A percentile compares a stretch with the other conserved stretches of the same genome.
Conservation (phyloP, 2,113 vertebrate species). For the Pseudorectes ferrugineus region DNA sequence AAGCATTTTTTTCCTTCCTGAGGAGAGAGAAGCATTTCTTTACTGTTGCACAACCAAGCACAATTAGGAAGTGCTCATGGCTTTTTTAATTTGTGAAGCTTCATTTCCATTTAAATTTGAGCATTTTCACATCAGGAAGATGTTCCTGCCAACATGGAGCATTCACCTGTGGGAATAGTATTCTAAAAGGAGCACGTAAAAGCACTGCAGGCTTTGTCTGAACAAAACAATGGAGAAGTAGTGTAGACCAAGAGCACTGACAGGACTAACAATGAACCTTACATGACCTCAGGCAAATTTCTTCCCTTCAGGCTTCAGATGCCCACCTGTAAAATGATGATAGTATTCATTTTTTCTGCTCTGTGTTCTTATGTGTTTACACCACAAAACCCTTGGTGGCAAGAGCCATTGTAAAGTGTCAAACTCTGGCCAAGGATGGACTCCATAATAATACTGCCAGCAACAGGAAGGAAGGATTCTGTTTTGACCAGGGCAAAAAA, state of each 20-base stretch:
- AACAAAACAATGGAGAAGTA: not conserved
- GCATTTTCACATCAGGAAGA: not conserved
- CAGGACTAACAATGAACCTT: not conserved
- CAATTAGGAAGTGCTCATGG: not conserved
- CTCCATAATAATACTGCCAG: not conserved
- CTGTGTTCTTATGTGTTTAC: not conserved
- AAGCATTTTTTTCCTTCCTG: not conserved
- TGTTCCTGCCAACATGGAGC: not conserved
- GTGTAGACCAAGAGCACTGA: not conserved
- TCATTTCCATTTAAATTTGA: not conserved
- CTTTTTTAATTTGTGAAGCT: not conserved
- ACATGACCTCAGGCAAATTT: not conserved
- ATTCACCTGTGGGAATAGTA: not conserved
- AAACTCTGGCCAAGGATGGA: not conserved
- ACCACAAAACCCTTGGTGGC: not conserved
- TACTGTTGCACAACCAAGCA: not conserved
- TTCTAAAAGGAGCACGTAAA: not conserved
- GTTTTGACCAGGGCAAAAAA: not conserved
- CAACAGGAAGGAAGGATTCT: not conserved
- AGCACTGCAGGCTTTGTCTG: not conserved
- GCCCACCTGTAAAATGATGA: not conserved
- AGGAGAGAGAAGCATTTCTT: not conserved
- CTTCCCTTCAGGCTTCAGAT: not conserved
- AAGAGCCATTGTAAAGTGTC: not conserved
- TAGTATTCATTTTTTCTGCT: not conserved